These are phyloP conservation scores for Coendou prehensilis DNA, from an alignment of 2,797 vertebrate genomes.

Conservation along the genomic window DNA sequence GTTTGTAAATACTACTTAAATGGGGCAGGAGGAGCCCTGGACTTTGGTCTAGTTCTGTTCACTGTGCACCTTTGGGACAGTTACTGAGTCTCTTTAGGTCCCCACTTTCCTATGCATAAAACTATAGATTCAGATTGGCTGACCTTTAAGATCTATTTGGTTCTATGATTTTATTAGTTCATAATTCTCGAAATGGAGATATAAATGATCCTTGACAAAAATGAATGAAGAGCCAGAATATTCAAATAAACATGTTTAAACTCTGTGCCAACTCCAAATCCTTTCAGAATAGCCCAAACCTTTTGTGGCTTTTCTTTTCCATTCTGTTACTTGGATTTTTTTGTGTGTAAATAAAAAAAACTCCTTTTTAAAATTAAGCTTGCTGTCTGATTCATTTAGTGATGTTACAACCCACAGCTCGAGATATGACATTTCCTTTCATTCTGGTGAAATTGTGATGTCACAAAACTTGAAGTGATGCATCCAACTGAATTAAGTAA, in stretches of 20 bases:
- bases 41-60: background rate
- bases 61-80: background rate
- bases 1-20: background rate
- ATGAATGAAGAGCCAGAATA: background rate
- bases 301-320: constrained; percentile 64
- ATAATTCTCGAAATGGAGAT: constrained; percentile 44
- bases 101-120: background rate
- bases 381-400: constrained; percentile 77
- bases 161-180: constrained; percentile 53
- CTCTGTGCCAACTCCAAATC: constrained; percentile 32
- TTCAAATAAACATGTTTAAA: constrained; percentile 35
- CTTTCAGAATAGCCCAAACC: background rate
- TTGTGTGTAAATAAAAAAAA: constrained; percentile 59
- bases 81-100: background rate
- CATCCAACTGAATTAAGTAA: constrained; percentile 73
- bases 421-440: constrained; percentile 76
- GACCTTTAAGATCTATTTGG: constrained; percentile 15
- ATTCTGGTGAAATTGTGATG: constrained; percentile 81
- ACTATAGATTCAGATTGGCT: background rate
- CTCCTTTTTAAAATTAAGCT: constrained; percentile 69
- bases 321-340: constrained; percentile 49
- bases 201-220: constrained; percentile 44
- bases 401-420: constrained; percentile 68
- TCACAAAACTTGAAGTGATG: constrained; percentile 72
- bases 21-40: background rate